These are phyloP conservation scores for Mallateleia sp. DNA, from an alignment of 2,888 invertebrate genomes.

Conservation along the genomic window DNA sequence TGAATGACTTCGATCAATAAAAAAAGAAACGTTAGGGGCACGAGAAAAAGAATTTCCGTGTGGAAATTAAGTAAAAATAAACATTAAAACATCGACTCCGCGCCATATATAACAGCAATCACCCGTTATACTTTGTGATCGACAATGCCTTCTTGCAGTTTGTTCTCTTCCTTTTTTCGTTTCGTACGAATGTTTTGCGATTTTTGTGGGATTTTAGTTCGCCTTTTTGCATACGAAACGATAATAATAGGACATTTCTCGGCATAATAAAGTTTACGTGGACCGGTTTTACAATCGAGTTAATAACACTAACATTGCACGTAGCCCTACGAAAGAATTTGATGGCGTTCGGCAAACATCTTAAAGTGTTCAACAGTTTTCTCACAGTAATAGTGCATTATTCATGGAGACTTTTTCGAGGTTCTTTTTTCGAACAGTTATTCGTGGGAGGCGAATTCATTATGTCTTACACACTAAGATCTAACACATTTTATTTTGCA, in stretches of 20 bases:
- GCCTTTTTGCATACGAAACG: conserved; percentile 40
- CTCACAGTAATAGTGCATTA: conserved; percentile 58
- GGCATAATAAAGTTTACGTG: conserved; percentile 66
- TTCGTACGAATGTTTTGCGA: conserved; percentile 9
- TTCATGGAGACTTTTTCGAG: conserved; percentile 37
- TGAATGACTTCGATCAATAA: background rate
- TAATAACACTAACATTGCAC: conserved; percentile 61
- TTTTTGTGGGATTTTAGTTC: conserved; percentile 21
- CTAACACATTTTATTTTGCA: too few species aligned
- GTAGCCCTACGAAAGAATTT: conserved; percentile 61
- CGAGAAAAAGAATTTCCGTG: background rate
- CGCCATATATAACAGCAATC: background rate
- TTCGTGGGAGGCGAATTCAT: too few species aligned
- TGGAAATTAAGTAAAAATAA: background rate
- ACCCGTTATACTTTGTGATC: background rate
- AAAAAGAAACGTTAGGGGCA: conserved; percentile 9
- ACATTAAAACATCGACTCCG: background rate
- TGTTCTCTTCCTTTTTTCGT: conserved; percentile 22
- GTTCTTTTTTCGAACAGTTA: conserved; percentile 20
- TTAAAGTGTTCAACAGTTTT: conserved; percentile 55
- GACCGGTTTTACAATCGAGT: conserved; percentile 71
- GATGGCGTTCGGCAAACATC: conserved; percentile 59
- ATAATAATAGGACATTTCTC: conserved; percentile 60
- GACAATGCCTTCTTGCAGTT: background rate
- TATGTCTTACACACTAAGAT: too few species aligned